Percentiles rank a stretch among this genome's conserved stretches.
phyloP scores from a whole-genome alignment of 2,113 vertebrate genomes.

The Myotis brandtii region DNA sequence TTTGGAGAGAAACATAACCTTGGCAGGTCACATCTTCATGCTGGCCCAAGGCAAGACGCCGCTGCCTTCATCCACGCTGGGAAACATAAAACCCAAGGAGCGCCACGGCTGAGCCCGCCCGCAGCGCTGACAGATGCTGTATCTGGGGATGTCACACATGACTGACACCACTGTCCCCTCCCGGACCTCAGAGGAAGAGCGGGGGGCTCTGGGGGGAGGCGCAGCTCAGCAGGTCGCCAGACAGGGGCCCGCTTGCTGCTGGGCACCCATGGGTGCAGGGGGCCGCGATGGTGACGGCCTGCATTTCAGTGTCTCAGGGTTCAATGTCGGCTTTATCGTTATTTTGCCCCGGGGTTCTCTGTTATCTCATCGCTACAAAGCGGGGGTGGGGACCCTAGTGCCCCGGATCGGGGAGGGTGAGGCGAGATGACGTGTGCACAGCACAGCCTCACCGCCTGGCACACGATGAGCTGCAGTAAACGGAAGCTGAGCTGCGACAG shows the following conservation, averaged over 20 bases:
- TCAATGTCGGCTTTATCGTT: neutral
- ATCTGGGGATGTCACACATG: conserved; percentile 34
- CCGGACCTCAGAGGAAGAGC: conserved; percentile 28
- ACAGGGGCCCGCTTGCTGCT: neutral
- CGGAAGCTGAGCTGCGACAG: neutral
- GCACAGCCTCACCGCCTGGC: neutral
- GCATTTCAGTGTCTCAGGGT: neutral
- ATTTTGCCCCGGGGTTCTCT: neutral
- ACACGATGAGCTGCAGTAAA: neutral
- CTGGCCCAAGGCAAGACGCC: conserved; percentile 12
- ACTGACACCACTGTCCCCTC: neutral
- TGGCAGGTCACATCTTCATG: conserved; percentile 3
- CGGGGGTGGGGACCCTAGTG: no score
- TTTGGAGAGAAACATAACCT: conserved; percentile 11
- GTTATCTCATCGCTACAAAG: neutral
- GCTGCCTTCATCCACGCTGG: neutral
- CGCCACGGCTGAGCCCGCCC: neutral
- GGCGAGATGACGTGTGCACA: fast-evolving
- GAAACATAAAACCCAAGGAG: neutral
- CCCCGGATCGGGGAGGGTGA: neutral
- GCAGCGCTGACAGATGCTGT: neutral
- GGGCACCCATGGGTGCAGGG: neutral
- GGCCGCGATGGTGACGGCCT: neutral
- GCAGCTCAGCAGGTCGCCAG: neutral
- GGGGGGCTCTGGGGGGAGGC: neutral